Base-by-base conservation (phyloP, 2,113 vertebrate genomes). In the Danionella cerebrum region DNA sequence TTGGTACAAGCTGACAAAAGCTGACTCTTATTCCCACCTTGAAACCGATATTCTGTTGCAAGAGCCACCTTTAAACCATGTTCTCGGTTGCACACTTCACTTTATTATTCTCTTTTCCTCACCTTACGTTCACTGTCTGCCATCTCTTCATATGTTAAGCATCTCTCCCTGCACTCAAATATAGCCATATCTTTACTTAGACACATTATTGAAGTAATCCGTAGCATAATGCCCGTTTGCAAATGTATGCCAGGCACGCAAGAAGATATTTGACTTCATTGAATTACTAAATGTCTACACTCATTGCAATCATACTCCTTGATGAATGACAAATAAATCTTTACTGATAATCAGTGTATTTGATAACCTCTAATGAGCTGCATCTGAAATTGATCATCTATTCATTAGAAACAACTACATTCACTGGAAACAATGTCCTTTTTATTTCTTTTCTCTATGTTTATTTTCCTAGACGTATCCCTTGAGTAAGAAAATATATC, bases 201-300 rank as follows among this genome's bases (percentile, higher is more conserved):
- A 54, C 27, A 36, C 31, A 54, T 33, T 25, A 47, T 27, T 13
- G 18, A 55, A 50, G 29, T 19, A 16, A 71, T 60, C 22, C 21
- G 9, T 21, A 60, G 29, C 44, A 33, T 45, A 60, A 42, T 5
- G 18, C 35, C 57, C 25, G 24, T 1, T 47, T 36, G 38, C 18
- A 18, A 19, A 16, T 21, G 22, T 54, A 81, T 83, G 74, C 39
- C 62, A 24, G 39, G 66, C 78, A 79, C 51, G 76, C 71, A 76
- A 78, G 44, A 80, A 74, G 79, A 83, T 82, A 79, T 73, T 77
- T 71, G 76, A 80, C 75, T 79, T 84, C 77, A 87, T 88, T 84
- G 84, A 57, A 71, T 71, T 73, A 83, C 69, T 79, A 83, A 83
- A 84, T 80, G 82, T 81, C 76, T 81, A 77, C 66, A 82, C 70